Conservation (phyloP, 1,140 invertebrate species). For the Heterodera carotae region DNA sequence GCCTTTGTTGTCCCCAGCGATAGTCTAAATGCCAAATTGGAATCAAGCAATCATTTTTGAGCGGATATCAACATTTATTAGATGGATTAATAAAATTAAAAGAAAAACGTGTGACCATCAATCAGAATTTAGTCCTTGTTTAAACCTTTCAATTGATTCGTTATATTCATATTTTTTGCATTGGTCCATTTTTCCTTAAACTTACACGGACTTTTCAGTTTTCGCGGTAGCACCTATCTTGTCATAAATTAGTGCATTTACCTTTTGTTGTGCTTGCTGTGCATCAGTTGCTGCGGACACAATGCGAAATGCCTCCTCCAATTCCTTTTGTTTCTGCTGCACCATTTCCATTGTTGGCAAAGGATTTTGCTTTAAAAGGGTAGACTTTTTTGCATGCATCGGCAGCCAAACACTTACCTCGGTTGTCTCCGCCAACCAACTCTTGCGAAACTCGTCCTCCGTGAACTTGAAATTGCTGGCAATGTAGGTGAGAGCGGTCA, state of each 20-base stretch:
- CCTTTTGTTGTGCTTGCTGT: not conserved
- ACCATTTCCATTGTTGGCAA: conserved; percentile 23
- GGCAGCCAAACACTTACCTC: not conserved
- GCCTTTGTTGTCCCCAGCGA: not conserved
- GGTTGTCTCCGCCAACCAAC: conserved; percentile 10
- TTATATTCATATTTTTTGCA: too few species aligned
- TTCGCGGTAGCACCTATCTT: too few species aligned
- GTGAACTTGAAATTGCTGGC: conserved; percentile 16
- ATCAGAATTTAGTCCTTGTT: too few species aligned
- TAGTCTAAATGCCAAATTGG: too few species aligned
- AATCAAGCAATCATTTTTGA: too few species aligned
- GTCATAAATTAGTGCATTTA: too few species aligned
- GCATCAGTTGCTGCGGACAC: not conserved
- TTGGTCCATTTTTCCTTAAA: too few species aligned
- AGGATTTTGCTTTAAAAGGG: conserved; percentile 11
- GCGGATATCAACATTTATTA: too few species aligned
- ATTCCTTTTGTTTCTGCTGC: conserved; percentile 10
- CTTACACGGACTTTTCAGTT: too few species aligned
- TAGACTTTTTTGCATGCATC: not conserved
- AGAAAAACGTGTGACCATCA: too few species aligned
- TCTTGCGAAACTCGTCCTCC: conserved; percentile 30
- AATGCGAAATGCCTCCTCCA: conserved; percentile 11
- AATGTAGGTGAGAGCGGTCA: conserved; percentile 21
- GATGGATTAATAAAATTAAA: too few species aligned
- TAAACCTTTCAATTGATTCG: too few species aligned